A percentile compares a stretch with the other conserved stretches of the same genome.
Conservation (phyloP, 1,140 invertebrate species). For the Drosophila pallidifrons region DNA sequence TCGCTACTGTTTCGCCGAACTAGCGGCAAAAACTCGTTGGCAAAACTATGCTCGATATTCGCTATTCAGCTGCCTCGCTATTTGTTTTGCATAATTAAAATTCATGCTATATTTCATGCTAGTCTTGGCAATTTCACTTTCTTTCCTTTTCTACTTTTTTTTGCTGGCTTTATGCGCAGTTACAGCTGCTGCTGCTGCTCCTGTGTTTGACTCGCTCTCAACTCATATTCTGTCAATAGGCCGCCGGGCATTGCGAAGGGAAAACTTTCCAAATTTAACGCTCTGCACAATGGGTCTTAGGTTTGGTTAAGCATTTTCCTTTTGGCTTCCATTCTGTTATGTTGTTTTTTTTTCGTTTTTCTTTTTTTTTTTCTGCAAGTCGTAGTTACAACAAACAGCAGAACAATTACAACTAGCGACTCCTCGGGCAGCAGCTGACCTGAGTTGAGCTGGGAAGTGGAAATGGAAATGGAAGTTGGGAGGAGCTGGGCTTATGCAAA, state of each 20-base stretch:
- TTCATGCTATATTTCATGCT: conserved; percentile 45
- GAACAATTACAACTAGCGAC: conserved; percentile 71
- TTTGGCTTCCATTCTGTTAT: neutral
- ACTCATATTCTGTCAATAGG: conserved; percentile 66
- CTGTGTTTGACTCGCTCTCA: conserved; percentile 1
- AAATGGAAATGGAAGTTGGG: too few species aligned
- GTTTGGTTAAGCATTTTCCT: conserved; percentile 16
- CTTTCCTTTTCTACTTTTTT: neutral
- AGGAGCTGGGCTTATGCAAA: conserved; percentile 68
- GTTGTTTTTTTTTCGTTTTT: neutral
- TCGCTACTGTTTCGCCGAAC: neutral
- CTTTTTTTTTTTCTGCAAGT: conserved; percentile 8
- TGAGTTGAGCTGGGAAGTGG: neutral
- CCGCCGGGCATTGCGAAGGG: conserved; percentile 48
- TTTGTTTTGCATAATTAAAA: conserved; percentile 62
- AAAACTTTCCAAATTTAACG: conserved; percentile 82
- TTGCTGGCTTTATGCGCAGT: neutral
- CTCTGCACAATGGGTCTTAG: conserved; percentile 67
- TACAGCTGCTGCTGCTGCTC: neutral
- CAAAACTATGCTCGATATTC: neutral
- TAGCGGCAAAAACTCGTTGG: neutral
- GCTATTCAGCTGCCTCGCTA: conserved; percentile 15
- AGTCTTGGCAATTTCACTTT: conserved; percentile 55
- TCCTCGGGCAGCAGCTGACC: conserved; percentile 39
- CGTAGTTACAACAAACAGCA: conserved; percentile 46